Base-by-base conservation (phyloP, 2,113 vertebrate genomes). In the Leuciscus idus region DNA sequence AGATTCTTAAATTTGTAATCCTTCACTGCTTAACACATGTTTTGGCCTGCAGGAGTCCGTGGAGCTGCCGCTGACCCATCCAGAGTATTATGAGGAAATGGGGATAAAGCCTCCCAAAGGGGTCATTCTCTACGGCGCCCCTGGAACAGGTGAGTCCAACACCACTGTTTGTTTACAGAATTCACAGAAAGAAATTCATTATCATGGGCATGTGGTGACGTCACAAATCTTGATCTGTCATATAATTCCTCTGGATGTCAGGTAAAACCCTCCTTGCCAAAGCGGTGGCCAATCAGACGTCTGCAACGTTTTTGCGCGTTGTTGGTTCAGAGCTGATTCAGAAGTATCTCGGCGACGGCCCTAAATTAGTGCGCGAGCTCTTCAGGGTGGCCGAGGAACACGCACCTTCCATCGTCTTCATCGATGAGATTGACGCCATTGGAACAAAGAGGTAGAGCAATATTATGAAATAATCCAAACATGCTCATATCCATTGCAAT, bases 1-100 rank as follows among this genome's bases (percentile, higher is more conserved):
- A n/a, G n/a, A n/a, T n/a, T n/a, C n/a, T n/a, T n/a, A n/a, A n/a
- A n/a, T n/a, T n/a, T n/a, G n/a, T n/a, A n/a, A n/a, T n/a, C n/a
- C n/a, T n/a, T n/a, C n/a, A n/a, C n/a, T n/a, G 3, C 26, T 76
- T 28, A 48, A 23, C 12, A 12, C 21, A 43, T 28, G 19, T 30
- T 76, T 61, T 61, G 36, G 6, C 36, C 62, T 75, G 4, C 87
- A 99, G 98, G 98, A 99, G 83, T 99, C 98, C 9, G 97, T 99
- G 93, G 98, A 99, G 93, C 95, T 99, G 81, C 98, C 98, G 39
- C 97, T 99, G 76, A 99, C 98, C 83, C 98, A 99, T 82, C 98
- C 98, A 74, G 98, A 99, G 15, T 99, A 99, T 88, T 99, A 99
- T 1, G 98, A 99, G 88, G 98, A 99, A 89, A 99, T 99, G 98